Percentiles rank a stretch among this genome's conserved stretches.
Evolutionary conservation across 2,888 invertebrate genomes (phyloP).

Genomic region (Tetragonula carbonaria): DNA sequence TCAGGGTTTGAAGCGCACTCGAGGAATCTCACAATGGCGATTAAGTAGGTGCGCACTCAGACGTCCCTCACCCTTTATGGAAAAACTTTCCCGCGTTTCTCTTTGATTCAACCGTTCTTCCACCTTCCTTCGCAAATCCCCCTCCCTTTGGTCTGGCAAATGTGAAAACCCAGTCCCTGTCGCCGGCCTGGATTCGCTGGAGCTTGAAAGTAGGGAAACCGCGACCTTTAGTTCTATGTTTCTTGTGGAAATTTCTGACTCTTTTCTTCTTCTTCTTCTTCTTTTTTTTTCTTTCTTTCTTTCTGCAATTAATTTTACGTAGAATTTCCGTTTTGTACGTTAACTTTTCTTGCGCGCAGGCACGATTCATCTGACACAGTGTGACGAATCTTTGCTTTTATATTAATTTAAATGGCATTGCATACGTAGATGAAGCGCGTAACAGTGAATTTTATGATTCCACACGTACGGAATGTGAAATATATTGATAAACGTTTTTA

Average conservation of each 20-base stretch:
- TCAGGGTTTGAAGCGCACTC: conserved; percentile 46
- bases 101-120: conserved; percentile 38
- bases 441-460: no score
- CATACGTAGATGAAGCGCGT: no score
- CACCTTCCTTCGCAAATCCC: background rate
- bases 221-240: background rate
- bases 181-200: background rate
- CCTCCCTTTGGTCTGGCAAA: background rate
- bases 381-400: no score
- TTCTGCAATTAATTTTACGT: no score
- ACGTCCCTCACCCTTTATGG: conserved; percentile 48
- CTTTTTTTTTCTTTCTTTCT: no score
- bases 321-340: no score
- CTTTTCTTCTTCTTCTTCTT: no score
- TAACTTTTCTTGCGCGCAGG: no score
- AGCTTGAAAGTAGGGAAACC: background rate
- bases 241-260: background rate
- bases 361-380: no score
- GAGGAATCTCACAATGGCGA: conserved; percentile 63
- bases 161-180: background rate
- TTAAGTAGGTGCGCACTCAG: conserved; percentile 62
- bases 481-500: no score
- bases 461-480: no score
- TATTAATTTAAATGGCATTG: no score
- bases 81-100: conserved; percentile 41